These are phyloP conservation scores for Danionella cerebrum DNA, from an alignment of 2,113 vertebrate species.

Conservation along the genomic window DNA sequence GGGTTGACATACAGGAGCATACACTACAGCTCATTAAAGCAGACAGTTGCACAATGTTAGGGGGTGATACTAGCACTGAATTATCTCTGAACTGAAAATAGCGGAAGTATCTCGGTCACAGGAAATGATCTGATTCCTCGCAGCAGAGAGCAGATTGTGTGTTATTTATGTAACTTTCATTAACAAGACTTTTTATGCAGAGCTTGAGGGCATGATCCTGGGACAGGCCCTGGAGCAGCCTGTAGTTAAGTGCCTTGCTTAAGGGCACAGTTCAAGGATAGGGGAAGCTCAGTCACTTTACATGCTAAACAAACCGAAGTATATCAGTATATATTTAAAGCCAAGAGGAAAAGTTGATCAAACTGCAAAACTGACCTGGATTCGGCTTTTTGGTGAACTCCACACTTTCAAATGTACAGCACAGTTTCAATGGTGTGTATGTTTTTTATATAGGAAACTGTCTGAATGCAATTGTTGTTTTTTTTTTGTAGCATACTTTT, in stretches of 20 bases:
- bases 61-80: neutral
- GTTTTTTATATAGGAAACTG: too few species aligned
- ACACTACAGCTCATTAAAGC: neutral
- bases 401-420: too few species aligned
- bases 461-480: too few species aligned
- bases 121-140: neutral
- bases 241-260: neutral
- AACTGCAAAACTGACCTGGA: too few species aligned
- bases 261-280: neutral
- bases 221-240: neutral
- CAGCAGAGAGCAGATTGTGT: neutral
- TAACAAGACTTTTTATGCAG: conserved; percentile 2
- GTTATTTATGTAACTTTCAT: neutral
- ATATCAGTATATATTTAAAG: neutral
- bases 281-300: neutral
- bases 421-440: too few species aligned
- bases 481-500: too few species aligned
- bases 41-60: neutral
- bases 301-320: neutral
- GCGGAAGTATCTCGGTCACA: neutral
- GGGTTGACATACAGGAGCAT: neutral
- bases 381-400: too few species aligned
- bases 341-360: neutral
- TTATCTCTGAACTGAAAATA: neutral
- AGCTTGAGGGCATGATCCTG: neutral